Percentiles rank a stretch among this genome's conserved stretches.
Evolutionary conservation across 2,113 vertebrate species (phyloP).

Genomic region (Myodes glareolus): DNA sequence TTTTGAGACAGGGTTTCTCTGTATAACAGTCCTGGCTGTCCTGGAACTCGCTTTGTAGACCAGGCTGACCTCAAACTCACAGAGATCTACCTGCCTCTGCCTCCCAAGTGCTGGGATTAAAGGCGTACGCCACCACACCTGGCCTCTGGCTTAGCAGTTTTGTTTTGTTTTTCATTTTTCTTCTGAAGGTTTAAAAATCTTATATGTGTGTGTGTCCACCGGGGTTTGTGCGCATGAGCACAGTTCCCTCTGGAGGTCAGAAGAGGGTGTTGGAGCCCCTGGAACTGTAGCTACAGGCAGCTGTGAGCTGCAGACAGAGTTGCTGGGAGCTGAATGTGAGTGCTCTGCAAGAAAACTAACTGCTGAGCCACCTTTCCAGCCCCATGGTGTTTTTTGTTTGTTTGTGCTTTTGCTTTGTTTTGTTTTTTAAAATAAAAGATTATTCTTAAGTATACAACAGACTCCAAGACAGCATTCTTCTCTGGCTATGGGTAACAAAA

Average conservation of each 20-base stretch:
- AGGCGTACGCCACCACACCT: no score
- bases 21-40: no score
- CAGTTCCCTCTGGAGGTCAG: not conserved
- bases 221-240: not conserved
- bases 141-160: not conserved
- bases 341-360: no score
- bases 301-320: not conserved
- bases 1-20: not conserved
- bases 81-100: no score
- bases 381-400: not conserved
- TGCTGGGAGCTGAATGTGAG: not conserved
- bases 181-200: not conserved
- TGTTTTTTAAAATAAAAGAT: not conserved
- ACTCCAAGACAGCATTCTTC: not conserved
- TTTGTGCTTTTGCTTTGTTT: not conserved
- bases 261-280: not conserved
- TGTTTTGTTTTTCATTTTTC: not conserved
- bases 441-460: not conserved
- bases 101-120: no score
- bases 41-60: no score
- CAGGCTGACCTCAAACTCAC: no score
- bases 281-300: not conserved
- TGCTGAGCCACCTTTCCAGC: not conserved
- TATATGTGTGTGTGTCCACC: not conserved
- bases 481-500: not conserved